Base-by-base conservation (phyloP, 2,888 invertebrate genomes). In the Ormyrus pomaceus region DNA sequence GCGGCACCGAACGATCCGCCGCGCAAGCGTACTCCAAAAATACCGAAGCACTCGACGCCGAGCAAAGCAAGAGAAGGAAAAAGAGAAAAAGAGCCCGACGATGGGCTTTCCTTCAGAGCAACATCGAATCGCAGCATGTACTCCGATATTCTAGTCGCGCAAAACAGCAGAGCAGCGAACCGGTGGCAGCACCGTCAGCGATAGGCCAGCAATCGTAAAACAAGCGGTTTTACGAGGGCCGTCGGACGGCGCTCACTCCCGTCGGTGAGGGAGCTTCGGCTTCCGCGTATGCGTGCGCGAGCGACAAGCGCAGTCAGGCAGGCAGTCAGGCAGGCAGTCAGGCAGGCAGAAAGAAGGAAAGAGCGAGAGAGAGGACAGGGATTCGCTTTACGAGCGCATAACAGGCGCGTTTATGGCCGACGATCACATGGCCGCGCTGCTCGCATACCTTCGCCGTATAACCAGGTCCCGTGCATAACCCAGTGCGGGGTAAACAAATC, bases 401-500 rank as follows among this genome's bases (percentile, higher is more conserved):
- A 90, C 90, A 89, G 89, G 87, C 88, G 87, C 90, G 90, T 90
- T 90, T 90, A 90, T 90, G 89, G 89, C 87, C 87, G 70, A 87
- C 87, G 89, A 89, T 90, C 90, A 88, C 89, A 88, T 89, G 89
- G 89, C 87, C 86, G 72, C 51, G 72, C 51, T 86, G n/a, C 51
- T 65, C 87, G 88, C 89, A 89, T 89, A 89, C 88, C 89, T 88
- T 88, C 86, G 87, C 88, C 87, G 86, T 88, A 88, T 88, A 89
- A 88, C 87, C 87, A 84, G 86, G 85, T 86, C 87, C 89, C 87
- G 13, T 13, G 69, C 73, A 87, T 89, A 89, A 89, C 90, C 89
- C 89, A 89, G 86, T 88, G 87, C 84, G 86, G 87, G 86, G 88
- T 90, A 91, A 91, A 91, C 90, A 91, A 91, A 91, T 90, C 90